Conservation (phyloP, 2,113 vertebrate genomes). For the Donacobius atricapilla region DNA sequence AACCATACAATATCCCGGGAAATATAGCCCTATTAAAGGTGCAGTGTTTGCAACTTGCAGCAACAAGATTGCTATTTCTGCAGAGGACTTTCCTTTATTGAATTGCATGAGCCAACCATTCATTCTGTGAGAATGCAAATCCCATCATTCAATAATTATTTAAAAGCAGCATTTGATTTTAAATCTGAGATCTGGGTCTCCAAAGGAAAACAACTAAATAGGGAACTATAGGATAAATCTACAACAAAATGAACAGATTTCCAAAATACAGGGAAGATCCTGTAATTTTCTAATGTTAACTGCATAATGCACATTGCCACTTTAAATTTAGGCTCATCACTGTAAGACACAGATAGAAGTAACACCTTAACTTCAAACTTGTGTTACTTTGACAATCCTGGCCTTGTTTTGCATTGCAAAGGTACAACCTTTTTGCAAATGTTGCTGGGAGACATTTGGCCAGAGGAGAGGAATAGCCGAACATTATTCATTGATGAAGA, state of each 20-base stretch:
- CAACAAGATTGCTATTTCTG: neutral
- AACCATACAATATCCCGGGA: neutral
- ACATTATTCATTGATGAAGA: rapidly evolving
- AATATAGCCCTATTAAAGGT: neutral
- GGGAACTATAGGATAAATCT: neutral
- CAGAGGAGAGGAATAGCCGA: neutral
- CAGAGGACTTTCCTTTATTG: neutral
- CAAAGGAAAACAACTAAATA: neutral
- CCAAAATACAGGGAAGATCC: neutral
- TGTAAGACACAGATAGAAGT: neutral
- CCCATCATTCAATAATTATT: neutral
- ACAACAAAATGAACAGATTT: neutral
- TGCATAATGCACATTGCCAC: neutral
- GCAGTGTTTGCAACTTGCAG: neutral
- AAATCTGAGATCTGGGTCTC: neutral
- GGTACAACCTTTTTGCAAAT: neutral
- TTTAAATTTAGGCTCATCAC: neutral
- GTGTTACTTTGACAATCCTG: neutral
- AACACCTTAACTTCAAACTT: neutral
- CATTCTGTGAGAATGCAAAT: neutral
- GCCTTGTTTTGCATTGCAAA: neutral
- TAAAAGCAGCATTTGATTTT: neutral
- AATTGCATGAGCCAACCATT: neutral
- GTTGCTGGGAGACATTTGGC: neutral
- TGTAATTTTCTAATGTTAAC: neutral